A percentile compares a stretch with the other conserved stretches of the same genome.
These are phyloP conservation scores for Siniperca scherzeri DNA, from an alignment of 2,797 vertebrate genomes.

Conservation along the genomic window DNA sequence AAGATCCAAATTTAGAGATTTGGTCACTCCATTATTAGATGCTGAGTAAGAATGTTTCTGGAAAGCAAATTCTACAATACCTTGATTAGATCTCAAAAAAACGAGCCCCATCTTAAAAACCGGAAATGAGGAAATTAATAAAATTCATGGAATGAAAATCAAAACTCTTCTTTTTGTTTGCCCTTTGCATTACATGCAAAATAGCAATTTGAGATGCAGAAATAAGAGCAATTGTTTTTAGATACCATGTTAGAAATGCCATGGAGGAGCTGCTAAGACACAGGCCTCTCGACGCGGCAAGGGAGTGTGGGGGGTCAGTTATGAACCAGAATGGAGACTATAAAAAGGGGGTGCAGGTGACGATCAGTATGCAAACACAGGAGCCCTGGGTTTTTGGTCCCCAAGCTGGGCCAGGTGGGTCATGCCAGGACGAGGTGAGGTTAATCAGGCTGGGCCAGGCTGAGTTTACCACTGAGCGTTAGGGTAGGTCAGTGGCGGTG, in stretches of 20 bases:
- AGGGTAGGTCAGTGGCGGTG: constrained; percentile 83
- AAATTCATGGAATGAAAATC: constrained; percentile 64
- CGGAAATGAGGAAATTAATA: constrained; percentile 58
- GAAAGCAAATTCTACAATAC: constrained; percentile 11
- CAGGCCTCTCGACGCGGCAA: constrained; percentile 25
- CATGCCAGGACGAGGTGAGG: constrained; percentile 69
- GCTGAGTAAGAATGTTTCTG: constrained; percentile 4
- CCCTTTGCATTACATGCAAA: constrained; percentile 79
- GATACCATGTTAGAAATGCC: constrained; percentile 57
- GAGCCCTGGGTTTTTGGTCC: constrained; percentile 54
- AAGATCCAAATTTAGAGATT: constrained; percentile 58
- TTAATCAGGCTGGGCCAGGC: constrained; percentile 60
- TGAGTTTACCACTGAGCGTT: constrained; percentile 87
- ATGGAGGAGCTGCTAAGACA: constrained; percentile 46
- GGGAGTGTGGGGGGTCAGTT: constrained; percentile 39
- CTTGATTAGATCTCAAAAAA: constrained; percentile 68
- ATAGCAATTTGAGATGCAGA: constrained; percentile 60
- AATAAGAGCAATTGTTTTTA: constrained; percentile 46
- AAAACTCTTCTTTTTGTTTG: constrained; percentile 38
- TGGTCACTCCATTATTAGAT: constrained; percentile 14
- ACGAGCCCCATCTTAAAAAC: constrained; percentile 66
- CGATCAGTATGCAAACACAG: constrained; percentile 76
- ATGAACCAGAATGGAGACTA: constrained; percentile 63
- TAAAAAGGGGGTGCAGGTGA: constrained; percentile 57
- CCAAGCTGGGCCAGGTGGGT: constrained; percentile 46